Conservation (phyloP, 2,113 vertebrate species). For the Neopipo cinnamomea region DNA sequence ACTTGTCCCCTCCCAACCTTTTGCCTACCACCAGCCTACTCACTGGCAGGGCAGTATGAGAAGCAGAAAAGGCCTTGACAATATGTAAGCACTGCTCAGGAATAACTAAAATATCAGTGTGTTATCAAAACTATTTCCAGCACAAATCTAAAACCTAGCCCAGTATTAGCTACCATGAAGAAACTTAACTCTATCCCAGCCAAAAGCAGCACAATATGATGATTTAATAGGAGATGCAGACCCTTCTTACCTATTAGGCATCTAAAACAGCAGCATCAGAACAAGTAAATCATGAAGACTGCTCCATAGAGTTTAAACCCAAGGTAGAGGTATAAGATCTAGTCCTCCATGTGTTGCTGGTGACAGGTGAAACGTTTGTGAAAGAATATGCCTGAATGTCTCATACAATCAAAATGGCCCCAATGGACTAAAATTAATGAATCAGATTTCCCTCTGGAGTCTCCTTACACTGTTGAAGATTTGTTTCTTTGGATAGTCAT, state of each 20-base stretch:
- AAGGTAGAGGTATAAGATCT: background rate
- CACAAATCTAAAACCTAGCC: background rate
- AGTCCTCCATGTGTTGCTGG: background rate
- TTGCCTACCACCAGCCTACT: background rate
- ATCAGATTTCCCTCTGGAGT: background rate
- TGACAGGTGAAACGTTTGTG: background rate
- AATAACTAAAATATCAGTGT: background rate
- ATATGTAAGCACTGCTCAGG: background rate
- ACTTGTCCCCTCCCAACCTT: background rate
- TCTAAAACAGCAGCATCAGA: background rate
- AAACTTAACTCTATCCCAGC: background rate
- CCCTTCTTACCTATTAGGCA: background rate
- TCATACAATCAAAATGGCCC: background rate
- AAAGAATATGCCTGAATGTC: background rate
- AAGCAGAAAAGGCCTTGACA: background rate
- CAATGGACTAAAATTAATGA: background rate
- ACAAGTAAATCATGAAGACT: background rate
- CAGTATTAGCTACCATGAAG: background rate
- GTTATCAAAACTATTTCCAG: background rate
- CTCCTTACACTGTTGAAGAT: background rate
- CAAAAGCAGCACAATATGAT: background rate
- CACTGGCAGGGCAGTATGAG: accelerated
- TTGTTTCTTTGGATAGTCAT: background rate
- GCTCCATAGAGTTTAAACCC: background rate
- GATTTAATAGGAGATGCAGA: background rate